Percentiles rank a stretch among this genome's conserved stretches.
Conservation (phyloP, 2,888 invertebrate genomes). For the Lasioglossum lativentre region DNA sequence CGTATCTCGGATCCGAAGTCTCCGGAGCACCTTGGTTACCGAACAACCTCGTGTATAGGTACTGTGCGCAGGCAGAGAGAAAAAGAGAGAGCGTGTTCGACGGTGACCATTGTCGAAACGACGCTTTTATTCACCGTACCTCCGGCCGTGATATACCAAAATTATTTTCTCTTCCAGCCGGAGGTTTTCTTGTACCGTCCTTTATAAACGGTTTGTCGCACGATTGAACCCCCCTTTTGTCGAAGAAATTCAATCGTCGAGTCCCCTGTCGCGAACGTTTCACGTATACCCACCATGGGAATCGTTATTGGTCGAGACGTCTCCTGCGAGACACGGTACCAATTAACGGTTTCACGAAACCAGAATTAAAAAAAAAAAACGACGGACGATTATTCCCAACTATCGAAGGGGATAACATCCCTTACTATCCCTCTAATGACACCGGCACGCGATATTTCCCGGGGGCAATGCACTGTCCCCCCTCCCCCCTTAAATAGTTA, state of each 20-base stretch:
- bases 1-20: slow-evolving; percentile 42
- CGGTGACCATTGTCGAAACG: neutral
- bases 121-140: neutral
- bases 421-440: slow-evolving; percentile 32
- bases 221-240: neutral
- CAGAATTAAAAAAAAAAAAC: neutral
- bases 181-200: neutral
- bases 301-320: neutral
- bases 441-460: slow-evolving; percentile 41
- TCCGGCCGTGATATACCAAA: neutral
- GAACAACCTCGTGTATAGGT: slow-evolving; percentile 21
- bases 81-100: neutral
- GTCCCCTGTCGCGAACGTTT: neutral
- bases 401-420: slow-evolving; percentile 20
- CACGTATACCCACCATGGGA: neutral
- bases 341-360: neutral
- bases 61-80: slow-evolving; percentile 10
- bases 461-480: slow-evolving; percentile 32
- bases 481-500: slow-evolving; percentile 63
- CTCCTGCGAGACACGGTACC: neutral
- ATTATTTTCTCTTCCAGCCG: neutral
- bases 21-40: slow-evolving; percentile 43
- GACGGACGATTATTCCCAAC: slow-evolving; percentile 29
- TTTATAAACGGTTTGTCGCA: neutral
- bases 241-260: neutral